Base-by-base conservation (phyloP, 2,888 invertebrate species). In the Danaus chrysippus region DNA sequence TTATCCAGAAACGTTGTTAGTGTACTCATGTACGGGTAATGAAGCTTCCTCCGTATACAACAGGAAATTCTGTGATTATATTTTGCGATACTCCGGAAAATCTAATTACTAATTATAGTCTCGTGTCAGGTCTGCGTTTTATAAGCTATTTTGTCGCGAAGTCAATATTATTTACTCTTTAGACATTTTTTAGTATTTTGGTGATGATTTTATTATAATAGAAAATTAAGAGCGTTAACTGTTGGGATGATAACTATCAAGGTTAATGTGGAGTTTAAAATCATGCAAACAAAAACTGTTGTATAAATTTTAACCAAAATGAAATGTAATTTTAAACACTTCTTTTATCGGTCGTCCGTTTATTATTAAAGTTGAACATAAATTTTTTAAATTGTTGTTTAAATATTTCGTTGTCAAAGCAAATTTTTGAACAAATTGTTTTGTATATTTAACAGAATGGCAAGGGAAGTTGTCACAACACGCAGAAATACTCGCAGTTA, bases 401-500 rank as follows among this genome's bases (percentile, higher is more conserved):
- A 34, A 34, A 34, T 34, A 34, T 5, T 34, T 34, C 23, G 23
- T 34, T 34, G 23, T 34, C 23, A 34, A 34, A 34, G 23, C 23
- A 34, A 34, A 49, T 15, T 17, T 49, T 49, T 49, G 15, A 9
- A 49, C 49, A 49, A 49, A 15, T 15, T 6, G 49, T 49, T 15
- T 49, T 11, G 49, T 49, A 13, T 46, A 49, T 54, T 44, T 19
- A 41, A 34, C 10, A 43, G 34, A 49, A 61, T 63, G 56, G 43
- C n/a, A 56, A 61, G 11, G 49, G 15, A 49, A 17, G 15, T 49
- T 17, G 49, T 17, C 15, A 49, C 10, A 11, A 17, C 49, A 49
- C 10, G 17, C 15, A 10, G 17, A 49, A 17, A 49, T 17, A 15
- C 17, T 49, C 17, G 49, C 11, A 49, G 49, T 9, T 6, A 17